Conservation (phyloP, 2,888 invertebrate genomes). For the Malthinus seriepunctatus region DNA sequence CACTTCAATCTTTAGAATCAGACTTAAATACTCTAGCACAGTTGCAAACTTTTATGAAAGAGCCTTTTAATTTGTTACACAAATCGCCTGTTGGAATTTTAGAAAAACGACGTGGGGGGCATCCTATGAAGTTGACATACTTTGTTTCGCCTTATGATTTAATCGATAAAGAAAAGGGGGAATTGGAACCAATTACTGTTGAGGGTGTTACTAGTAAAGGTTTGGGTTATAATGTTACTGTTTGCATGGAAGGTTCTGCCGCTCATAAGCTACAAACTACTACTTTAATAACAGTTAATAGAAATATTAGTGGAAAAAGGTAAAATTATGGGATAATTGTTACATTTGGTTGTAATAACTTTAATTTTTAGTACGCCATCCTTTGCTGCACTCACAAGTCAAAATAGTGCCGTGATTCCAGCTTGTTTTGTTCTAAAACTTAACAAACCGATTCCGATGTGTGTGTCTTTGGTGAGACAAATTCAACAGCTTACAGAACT, state of each 20-base stretch:
- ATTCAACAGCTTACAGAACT: conserved; percentile 67
- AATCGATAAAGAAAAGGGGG: conserved; percentile 74
- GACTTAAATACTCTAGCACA: conserved; percentile 84
- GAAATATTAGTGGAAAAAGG: conserved; percentile 76
- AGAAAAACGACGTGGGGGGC: conserved; percentile 82
- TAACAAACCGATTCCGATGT: conserved; percentile 85
- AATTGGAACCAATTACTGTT: conserved; percentile 72
- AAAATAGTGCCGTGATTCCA: conserved; percentile 88
- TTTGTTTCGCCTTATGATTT: conserved; percentile 93
- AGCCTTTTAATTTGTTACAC: conserved; percentile 75
- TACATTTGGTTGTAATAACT: not conserved
- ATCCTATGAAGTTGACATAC: conserved; percentile 92
- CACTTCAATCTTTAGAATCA: conserved; percentile 87
- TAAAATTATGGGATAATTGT: not conserved
- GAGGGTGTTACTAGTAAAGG: conserved; percentile 72
- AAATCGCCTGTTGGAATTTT: conserved; percentile 89
- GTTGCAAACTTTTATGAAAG: conserved; percentile 72
- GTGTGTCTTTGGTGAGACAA: conserved; percentile 69
- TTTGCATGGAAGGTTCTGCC: conserved; percentile 86
- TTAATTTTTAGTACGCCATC: conserved; percentile 67
- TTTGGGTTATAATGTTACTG: conserved; percentile 85
- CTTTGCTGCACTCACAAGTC: conserved; percentile 77
- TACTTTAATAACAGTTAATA: conserved; percentile 70
- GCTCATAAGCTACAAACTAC: conserved; percentile 81
- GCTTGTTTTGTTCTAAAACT: conserved; percentile 85